phyloP scores from a whole-genome alignment of 2,888 invertebrate genomes.

The Psylliodes chrysocephalus region DNA sequence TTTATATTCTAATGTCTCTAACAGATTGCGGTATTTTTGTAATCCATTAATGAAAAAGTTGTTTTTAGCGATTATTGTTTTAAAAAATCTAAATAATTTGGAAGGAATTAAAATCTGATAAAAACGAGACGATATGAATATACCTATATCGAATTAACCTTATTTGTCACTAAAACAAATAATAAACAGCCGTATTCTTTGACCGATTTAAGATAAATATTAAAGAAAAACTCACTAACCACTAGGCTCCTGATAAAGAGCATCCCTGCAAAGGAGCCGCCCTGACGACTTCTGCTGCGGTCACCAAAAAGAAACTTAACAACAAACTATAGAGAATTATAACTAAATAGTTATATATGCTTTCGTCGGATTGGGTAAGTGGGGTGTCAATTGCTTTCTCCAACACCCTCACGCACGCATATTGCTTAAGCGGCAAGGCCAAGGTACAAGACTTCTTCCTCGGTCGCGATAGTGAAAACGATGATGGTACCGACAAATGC shows the following conservation, averaged over 20 bases:
- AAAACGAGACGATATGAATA: too few species aligned
- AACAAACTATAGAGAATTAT: constrained; percentile 46
- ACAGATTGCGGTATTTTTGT: too few species aligned
- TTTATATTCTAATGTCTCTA: too few species aligned
- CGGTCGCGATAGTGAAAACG: constrained; percentile 15
- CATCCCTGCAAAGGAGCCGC: constrained; percentile 62
- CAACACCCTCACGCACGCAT: constrained; percentile 43
- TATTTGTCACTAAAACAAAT: too few species aligned
- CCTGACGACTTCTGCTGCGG: constrained; percentile 52
- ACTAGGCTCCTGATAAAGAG: constrained; percentile 71
- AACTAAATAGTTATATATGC: constrained; percentile 57
- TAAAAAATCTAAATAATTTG: too few species aligned
- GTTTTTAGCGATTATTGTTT: too few species aligned
- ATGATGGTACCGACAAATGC: not conserved
- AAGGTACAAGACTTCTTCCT: constrained; percentile 50
- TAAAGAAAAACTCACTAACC: constrained; percentile 67
- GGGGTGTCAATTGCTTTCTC: constrained; percentile 43
- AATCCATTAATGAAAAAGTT: too few species aligned
- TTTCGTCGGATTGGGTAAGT: constrained; percentile 42
- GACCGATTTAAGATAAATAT: too few species aligned
- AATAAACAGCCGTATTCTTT: too few species aligned
- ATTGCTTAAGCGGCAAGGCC: constrained; percentile 49
- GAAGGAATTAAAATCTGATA: too few species aligned
- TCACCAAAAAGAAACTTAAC: constrained; percentile 58
- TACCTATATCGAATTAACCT: too few species aligned